These are phyloP conservation scores for Encarsia formosa DNA, from an alignment of 2,888 invertebrate genomes.

Conservation along the genomic window DNA sequence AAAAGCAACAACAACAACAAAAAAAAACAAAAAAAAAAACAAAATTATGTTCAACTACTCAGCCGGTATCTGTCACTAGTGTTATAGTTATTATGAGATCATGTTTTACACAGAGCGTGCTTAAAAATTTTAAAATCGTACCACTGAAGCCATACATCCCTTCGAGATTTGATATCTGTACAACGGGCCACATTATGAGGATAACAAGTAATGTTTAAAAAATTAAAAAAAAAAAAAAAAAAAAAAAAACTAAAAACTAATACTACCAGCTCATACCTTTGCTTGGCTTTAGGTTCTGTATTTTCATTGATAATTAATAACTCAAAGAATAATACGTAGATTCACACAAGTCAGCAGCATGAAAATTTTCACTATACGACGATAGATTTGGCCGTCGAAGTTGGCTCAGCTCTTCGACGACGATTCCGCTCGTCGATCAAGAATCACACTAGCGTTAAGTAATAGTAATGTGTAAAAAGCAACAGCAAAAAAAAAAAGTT, in stretches of 20 bases:
- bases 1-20: too few species aligned
- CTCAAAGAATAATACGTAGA: conserved; percentile 17
- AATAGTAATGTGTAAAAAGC: conserved; percentile 26
- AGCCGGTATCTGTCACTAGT: too few species aligned
- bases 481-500: too few species aligned
- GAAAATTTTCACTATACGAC: conserved; percentile 4
- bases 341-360: conserved; percentile 4
- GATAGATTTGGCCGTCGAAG: conserved; percentile 3
- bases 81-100: conserved; percentile 6
- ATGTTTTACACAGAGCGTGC: conserved; percentile 43
- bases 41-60: not conserved
- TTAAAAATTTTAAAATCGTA: conserved; percentile 32
- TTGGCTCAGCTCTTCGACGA: conserved; percentile 9
- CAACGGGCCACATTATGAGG: not conserved
- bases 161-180: not conserved
- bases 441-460: conserved; percentile 16
- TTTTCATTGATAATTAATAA: conserved; percentile 16
- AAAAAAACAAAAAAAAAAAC: not conserved
- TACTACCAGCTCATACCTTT: conserved; percentile 27
- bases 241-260: conserved; percentile 5
- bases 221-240: not conserved
- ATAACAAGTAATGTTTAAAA: not conserved
- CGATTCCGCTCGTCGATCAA: conserved; percentile 8
- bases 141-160: too few species aligned
- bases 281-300: conserved; percentile 32